Evolutionary conservation across 2,888 invertebrate species (phyloP), one percentile per base, ranked within the genome.

Genomic region (Nomada goodeniana): DNA sequence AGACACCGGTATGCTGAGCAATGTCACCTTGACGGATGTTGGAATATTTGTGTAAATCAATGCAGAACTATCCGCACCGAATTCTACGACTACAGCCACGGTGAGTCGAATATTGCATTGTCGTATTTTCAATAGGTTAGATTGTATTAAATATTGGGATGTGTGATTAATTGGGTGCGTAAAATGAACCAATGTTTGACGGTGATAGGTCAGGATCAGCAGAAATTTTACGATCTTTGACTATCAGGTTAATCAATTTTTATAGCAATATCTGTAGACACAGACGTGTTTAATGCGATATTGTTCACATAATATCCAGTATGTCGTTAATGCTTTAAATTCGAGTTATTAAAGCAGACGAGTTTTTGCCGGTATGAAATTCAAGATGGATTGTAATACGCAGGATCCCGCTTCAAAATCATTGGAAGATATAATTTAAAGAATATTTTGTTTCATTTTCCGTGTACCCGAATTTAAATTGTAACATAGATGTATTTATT

Each of bases 61-160:
- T 11, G 3, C 13, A 23, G 44, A 18, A 5, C 18, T 4, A 15
- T 7, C 2, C 11, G 15, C 10, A 15, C 13, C 3, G 13, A 13
- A 15, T 61, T 7, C 4, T 18, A 18, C 7, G 4, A 18, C 7
- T 2, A 2, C 7, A 42, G 0, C 50, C 13, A 61, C 29, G 44
- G 78, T 79, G 2, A 70, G 64, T 78, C 4, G 3, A 64, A 61
- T 61, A 23, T 36, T n/a, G 13, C 11, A 18, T 57, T 44, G 15
- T 50, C 26, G 9, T 13, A 10, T 44, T 26, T 44, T 18, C 44
- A 36, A n/a, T 36, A 36, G 10, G 1, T 15, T 50, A 15, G n/a
- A 5, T 13, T 13, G 1, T 15, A 26, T n/a, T 10, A 29, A 20
- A 2, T 60, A 50, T 50, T 18, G 2, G 18, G n/a, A 29, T 18